Percentiles rank a stretch among this genome's conserved stretches.
These are phyloP conservation scores for Cecropterus lyciades DNA, from an alignment of 1,140 invertebrate species.

Conservation along the genomic window DNA sequence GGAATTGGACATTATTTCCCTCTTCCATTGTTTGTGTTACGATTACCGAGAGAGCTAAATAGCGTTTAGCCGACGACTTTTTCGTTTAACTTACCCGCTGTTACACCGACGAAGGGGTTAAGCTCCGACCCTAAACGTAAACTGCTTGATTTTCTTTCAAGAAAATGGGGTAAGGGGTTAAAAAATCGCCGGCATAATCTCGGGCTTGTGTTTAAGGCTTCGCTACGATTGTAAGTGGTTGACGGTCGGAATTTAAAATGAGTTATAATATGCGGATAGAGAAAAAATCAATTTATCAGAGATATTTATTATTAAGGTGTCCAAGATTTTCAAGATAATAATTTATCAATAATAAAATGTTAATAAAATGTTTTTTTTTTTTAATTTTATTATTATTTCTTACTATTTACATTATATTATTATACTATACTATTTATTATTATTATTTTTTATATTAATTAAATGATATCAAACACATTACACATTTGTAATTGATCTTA, in stretches of 20 bases:
- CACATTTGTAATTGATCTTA: too few relatives aligned
- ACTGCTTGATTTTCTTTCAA: constrained; percentile 58
- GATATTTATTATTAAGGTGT: too few relatives aligned
- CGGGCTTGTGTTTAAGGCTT: constrained; percentile 27
- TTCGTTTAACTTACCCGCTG: constrained; percentile 65
- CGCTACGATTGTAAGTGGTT: constrained; percentile 19
- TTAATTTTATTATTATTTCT: too few relatives aligned
- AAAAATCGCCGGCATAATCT: constrained; percentile 43
- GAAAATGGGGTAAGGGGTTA: constrained; percentile 44
- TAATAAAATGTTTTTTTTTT: too few relatives aligned
- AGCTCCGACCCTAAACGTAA: constrained; percentile 64
- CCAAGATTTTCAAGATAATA: too few relatives aligned
- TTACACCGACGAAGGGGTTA: constrained; percentile 71
- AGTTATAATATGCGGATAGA: background rate
- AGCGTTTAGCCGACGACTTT: constrained; percentile 70
- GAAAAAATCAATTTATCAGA: background rate
- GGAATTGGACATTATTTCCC: constrained; percentile 77
- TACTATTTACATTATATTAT: too few relatives aligned
- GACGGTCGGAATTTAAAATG: background rate
- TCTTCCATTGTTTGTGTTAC: constrained; percentile 75
- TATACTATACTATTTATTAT: too few relatives aligned
- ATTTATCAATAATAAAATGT: too few relatives aligned
- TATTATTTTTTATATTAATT: too few relatives aligned
- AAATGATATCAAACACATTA: too few relatives aligned
- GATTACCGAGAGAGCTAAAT: constrained; percentile 72